A percentile compares a stretch with the other conserved stretches of the same genome.
phyloP scores from a whole-genome alignment of 2,113 vertebrate species.

The Castor canadensis region DNA sequence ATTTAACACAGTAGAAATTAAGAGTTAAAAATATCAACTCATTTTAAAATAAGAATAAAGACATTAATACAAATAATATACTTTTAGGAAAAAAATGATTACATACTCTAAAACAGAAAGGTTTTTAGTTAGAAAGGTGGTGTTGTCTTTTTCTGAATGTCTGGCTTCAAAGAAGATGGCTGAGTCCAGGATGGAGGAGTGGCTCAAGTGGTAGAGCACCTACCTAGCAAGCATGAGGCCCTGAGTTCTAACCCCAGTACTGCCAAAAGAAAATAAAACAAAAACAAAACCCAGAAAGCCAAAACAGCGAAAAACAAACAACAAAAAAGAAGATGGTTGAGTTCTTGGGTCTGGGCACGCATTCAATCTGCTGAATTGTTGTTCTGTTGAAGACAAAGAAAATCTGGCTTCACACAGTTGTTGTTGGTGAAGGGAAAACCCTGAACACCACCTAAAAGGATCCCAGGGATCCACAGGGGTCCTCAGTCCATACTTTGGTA shows the following conservation, averaged over 20 bases:
- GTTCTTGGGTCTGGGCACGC: neutral
- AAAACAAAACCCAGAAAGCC: too few relatives aligned
- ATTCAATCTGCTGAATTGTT: neutral
- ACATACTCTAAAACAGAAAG: neutral
- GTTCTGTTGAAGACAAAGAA: neutral
- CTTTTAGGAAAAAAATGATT: neutral
- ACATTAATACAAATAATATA: neutral
- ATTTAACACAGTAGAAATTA: neutral
- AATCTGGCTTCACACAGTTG: neutral
- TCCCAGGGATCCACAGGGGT: neutral
- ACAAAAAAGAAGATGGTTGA: too few relatives aligned
- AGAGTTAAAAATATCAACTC: neutral
- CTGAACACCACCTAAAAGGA: neutral
- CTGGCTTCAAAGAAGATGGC: neutral
- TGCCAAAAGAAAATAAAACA: too few relatives aligned
- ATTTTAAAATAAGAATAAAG: slow-evolving; percentile 6
- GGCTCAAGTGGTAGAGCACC: too few relatives aligned
- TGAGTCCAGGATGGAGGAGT: too few relatives aligned
- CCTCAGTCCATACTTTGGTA: neutral
- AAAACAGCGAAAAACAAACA: too few relatives aligned
- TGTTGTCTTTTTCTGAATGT: neutral
- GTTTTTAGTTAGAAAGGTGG: neutral
- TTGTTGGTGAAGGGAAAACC: neutral
- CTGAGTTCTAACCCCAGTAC: too few relatives aligned
- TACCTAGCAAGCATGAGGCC: too few relatives aligned